Evolutionary conservation across 2,888 invertebrate genomes (phyloP), one percentile per base, ranked within the genome.

Genomic region (Latrodectus elegans): DNA sequence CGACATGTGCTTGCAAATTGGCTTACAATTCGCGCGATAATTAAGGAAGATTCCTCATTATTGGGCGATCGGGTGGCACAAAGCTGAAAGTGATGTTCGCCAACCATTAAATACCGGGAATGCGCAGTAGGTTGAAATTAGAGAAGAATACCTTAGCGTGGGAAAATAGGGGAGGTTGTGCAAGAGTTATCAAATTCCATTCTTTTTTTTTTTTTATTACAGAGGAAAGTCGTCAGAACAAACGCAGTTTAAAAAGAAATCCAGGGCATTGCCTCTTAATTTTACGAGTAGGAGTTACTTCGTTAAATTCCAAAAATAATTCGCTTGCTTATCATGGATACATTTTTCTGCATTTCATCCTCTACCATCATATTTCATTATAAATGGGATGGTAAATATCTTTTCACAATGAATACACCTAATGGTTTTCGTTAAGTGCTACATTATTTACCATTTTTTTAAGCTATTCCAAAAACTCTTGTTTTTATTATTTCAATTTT

Each of bases 1-100:
- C 60, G 60, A 60, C 60, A 60, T 60, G 60, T 60, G 60, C 60
- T 60, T 10, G 60, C 60, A 60, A 60, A 60, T 60, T 60, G 60
- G n/a, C 60, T 60, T 60, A 60, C n/a, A 60, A n/a, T 60, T 60
- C 6, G 60, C 12, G 60, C 12, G 0, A 15, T 60, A 60, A 60
- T 60, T 60, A 60, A 60, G 60, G 60, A 60, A 15, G 60, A 15
- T 60, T 15, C 12, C n/a, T 60, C n/a, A 10, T 60, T 60, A 15
- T 60, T 60, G 10, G 12, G n/a, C n/a, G n/a, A 60, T 60, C n/a
- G n/a, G 60, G 14, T 15, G 11, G 10, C 10, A 15, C n/a, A 15
- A 12, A 15, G 60, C 60, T 0, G 14, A 60, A 60, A 60, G n/a
- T 60, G n/a, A n/a, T 12, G 12, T 60, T n/a, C 60, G 14, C n/a